Evolutionary conservation across 2,797 vertebrate species (phyloP).

Genomic region (Threskiornis aethiopicus): DNA sequence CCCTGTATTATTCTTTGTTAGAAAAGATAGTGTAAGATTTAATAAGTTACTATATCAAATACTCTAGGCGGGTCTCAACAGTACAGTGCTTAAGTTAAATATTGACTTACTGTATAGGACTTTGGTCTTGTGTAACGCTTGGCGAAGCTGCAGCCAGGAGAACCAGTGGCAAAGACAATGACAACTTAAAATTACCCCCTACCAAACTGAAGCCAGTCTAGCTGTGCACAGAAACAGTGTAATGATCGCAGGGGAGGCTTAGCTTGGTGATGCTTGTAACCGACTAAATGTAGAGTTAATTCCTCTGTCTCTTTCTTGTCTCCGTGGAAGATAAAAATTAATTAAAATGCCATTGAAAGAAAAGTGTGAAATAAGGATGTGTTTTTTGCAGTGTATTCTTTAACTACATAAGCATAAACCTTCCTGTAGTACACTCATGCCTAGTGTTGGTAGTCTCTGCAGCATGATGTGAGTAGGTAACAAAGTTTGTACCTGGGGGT

Average conservation of each 20-base stretch:
- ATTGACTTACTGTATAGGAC: conserved; percentile 38
- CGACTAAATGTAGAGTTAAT: fast-evolving
- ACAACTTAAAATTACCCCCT: neutral
- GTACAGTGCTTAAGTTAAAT: conserved; percentile 9
- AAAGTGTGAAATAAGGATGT: neutral
- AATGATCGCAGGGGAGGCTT: neutral
- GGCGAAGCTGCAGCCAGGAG: neutral
- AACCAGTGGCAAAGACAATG: neutral
- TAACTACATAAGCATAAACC: neutral
- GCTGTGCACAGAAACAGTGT: neutral
- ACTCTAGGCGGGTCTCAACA: neutral
- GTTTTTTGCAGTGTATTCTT: neutral
- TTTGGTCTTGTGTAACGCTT: neutral
- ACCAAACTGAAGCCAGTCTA: neutral
- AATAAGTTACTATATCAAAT: neutral
- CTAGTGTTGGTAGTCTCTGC: neutral
- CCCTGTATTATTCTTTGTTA: neutral
- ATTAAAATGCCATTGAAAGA: neutral
- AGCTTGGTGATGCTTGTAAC: neutral
- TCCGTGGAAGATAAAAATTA: neutral
- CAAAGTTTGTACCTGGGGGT: neutral
- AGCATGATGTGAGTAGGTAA: neutral
- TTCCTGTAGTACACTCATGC: fast-evolving
- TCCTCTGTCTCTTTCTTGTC: neutral
- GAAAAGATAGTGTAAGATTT: neutral